Evolutionary conservation across 2,797 vertebrate genomes (phyloP).

Genomic region (Lateolabrax maculatus): DNA sequence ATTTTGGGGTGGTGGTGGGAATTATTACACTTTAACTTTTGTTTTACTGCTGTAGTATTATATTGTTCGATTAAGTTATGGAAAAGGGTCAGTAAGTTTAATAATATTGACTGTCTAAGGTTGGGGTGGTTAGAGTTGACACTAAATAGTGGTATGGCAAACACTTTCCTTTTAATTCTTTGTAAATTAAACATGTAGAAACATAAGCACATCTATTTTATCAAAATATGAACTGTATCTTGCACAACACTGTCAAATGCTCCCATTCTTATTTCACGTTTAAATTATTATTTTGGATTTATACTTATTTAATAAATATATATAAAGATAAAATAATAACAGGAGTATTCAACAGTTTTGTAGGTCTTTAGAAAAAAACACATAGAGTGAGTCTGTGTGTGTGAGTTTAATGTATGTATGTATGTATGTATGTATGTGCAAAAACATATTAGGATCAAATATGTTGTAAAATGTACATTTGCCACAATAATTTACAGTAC

Average conservation of each 20-base stretch:
- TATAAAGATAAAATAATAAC: conserved; percentile 1
- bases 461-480: background rate
- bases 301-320: background rate
- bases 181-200: conserved; percentile 1
- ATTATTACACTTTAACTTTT: conserved; percentile 15
- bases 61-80: conserved; percentile 55
- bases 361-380: background rate
- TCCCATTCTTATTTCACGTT: background rate
- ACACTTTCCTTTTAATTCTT: conserved; percentile 28
- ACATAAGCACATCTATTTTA: background rate
- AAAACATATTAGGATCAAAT: background rate
- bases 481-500: background rate
- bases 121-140: conserved; percentile 67
- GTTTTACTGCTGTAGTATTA: conserved; percentile 31
- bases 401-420: background rate
- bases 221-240: background rate
- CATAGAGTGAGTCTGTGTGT: background rate
- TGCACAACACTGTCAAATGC: background rate
- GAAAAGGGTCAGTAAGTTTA: conserved; percentile 29
- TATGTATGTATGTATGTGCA: background rate
- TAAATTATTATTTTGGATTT: background rate
- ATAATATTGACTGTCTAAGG: conserved; percentile 54
- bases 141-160: conserved; percentile 86
- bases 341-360: background rate
- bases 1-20: conserved; percentile 51